Percentiles rank a stretch among this genome's conserved stretches.
phyloP scores from a whole-genome alignment of 2,113 vertebrate genomes.

The Seriola rivoliana region DNA sequence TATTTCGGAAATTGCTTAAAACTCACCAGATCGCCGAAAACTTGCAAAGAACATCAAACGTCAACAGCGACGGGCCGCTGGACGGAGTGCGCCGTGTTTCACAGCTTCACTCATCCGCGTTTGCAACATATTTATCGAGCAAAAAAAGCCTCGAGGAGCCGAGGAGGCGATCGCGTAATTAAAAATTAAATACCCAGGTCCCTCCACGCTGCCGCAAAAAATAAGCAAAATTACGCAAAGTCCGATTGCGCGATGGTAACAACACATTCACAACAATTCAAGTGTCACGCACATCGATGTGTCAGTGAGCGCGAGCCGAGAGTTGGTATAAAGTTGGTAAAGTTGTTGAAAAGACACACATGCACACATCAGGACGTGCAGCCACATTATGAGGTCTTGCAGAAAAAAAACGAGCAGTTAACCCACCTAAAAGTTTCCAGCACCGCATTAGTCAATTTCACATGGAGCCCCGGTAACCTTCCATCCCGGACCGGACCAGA shows the following conservation, averaged over 20 bases:
- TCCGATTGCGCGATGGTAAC: conserved; percentile 44
- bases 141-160: conserved; percentile 9
- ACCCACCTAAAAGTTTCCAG: conserved; percentile 88
- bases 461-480: conserved; percentile 82
- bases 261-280: conserved; percentile 37
- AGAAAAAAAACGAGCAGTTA: conserved; percentile 73
- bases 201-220: conserved; percentile 58
- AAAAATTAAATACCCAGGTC: conserved; percentile 73
- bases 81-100: conserved; percentile 60
- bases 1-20: conserved; percentile 66
- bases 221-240: conserved; percentile 54
- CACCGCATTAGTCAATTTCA: conserved; percentile 84
- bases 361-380: conserved; percentile 73
- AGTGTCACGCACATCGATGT: conserved; percentile 36
- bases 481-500: conserved; percentile 75
- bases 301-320: conserved; percentile 24
- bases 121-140: conserved; percentile 58
- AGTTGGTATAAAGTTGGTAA: conserved; percentile 34
- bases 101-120: conserved; percentile 31
- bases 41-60: conserved; percentile 54
- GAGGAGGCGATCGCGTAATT: conserved; percentile 57
- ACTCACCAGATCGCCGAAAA: conserved; percentile 61
- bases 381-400: conserved; percentile 72
- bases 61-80: conserved; percentile 31
- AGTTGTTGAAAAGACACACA: conserved; percentile 60